Percentiles rank a stretch among this genome's conserved stretches.
Conservation (phyloP, 30 jellyfish, hydroid and myxozoan genomes). For the Rhopilema esculentum region DNA sequence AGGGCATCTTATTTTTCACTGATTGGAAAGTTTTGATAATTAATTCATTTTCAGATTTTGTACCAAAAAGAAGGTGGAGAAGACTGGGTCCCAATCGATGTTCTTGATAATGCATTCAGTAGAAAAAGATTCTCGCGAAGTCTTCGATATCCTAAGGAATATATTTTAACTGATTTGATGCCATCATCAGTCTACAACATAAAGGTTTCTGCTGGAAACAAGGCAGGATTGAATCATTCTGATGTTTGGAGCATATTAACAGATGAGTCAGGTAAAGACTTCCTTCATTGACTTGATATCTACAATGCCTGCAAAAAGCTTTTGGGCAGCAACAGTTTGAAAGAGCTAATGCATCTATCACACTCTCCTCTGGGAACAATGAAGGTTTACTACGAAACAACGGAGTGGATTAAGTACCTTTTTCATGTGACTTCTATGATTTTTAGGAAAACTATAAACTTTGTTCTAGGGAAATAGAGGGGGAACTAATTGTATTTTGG, state of each 20-base stretch:
- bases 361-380: no score
- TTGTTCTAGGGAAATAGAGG: no score
- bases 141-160: background rate
- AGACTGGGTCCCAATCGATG: background rate
- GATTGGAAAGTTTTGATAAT: no score
- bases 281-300: no score
- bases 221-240: conserved; percentile 27
- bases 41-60: background rate
- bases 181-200: conserved; percentile 8
- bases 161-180: background rate
- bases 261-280: conserved; percentile 44
- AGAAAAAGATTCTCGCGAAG: background rate
- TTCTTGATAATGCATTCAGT: background rate
- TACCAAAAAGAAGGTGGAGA: background rate
- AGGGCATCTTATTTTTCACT: no score
- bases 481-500: no score
- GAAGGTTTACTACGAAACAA: no score
- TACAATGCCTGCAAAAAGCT: background rate
- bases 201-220: conserved; percentile 32
- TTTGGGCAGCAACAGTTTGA: no score
- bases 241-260: background rate
- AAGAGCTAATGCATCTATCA: no score
- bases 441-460: no score
- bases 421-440: no score
- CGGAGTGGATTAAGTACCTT: no score